These are phyloP conservation scores for Seriola quinqueradiata DNA, from an alignment of 2,113 vertebrate species.

Conservation along the genomic window DNA sequence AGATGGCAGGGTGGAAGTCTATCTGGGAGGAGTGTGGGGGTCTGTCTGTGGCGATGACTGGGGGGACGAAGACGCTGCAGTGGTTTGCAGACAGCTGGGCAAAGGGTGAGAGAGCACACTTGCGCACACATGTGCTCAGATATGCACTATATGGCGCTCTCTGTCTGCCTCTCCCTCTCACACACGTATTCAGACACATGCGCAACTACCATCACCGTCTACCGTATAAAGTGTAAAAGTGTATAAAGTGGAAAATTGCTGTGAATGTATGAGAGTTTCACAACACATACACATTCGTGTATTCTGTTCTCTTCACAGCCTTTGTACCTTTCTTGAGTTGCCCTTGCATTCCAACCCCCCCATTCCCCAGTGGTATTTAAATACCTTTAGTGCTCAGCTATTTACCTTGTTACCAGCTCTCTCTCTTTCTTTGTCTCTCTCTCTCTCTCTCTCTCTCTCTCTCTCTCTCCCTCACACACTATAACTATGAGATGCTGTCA, in stretches of 20 bases:
- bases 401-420: constrained; percentile 60
- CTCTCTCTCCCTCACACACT: constrained; percentile 4
- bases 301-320: background rate
- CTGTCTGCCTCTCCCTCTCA: constrained; percentile 10
- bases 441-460: background rate
- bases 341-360: constrained; percentile 65
- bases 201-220: constrained; percentile 31
- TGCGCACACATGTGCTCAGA: constrained; percentile 21
- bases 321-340: constrained; percentile 45
- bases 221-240: background rate
- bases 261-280: constrained; percentile 12
- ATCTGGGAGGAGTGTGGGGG: constrained; percentile 89
- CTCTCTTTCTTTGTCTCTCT: background rate
- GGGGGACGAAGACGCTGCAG: constrained; percentile 87
- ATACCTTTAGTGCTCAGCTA: constrained; percentile 57
- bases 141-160: background rate
- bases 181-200: constrained; percentile 27
- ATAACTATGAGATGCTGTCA: constrained; percentile 27
- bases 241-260: constrained; percentile 9
- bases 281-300: constrained; percentile 3
- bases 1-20: constrained; percentile 91
- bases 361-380: constrained; percentile 61
- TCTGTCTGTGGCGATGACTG: constrained; percentile 87
- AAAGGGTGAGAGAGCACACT: constrained; percentile 84
- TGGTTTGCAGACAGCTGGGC: constrained; percentile 91